Percentiles rank a stretch among this genome's conserved stretches.
Evolutionary conservation across 2,888 invertebrate species (phyloP).

Genomic region (Mystacides longicornis): DNA sequence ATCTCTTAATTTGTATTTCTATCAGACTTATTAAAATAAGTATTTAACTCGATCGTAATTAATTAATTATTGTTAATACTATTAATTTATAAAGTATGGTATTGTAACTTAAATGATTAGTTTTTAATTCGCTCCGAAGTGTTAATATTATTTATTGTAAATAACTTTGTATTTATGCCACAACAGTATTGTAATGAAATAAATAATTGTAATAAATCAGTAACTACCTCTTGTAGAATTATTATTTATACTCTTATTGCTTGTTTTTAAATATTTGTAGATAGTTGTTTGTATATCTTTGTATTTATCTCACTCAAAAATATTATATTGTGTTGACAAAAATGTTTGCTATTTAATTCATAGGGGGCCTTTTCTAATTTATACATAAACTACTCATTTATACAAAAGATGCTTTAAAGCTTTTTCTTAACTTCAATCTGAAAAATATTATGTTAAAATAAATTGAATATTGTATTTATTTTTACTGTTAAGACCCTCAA

Average conservation of each 20-base stretch:
- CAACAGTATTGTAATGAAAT: conserved; percentile 24
- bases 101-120: not conserved
- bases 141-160: not conserved
- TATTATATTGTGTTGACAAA: too few relatives aligned
- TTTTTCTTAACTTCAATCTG: too few relatives aligned
- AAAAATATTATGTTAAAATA: too few relatives aligned
- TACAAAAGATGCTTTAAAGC: too few relatives aligned
- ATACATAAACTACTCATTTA: too few relatives aligned
- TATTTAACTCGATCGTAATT: not conserved
- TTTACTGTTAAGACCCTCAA: not conserved
- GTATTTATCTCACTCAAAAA: too few relatives aligned
- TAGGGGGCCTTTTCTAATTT: too few relatives aligned
- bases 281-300: conserved; percentile 3
- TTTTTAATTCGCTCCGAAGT: not conserved
- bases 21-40: not conserved
- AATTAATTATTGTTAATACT: not conserved
- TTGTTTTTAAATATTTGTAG: not conserved
- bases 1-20: conserved; percentile 21
- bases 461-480: not conserved
- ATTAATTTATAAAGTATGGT: too few relatives aligned
- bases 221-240: conserved; percentile 23
- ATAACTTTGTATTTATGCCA: conserved; percentile 15
- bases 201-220: conserved; percentile 21
- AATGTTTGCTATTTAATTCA: too few relatives aligned
- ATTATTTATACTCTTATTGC: not conserved